Base-by-base conservation (phyloP, 2,888 invertebrate genomes). In the Drosophila longiperda region DNA sequence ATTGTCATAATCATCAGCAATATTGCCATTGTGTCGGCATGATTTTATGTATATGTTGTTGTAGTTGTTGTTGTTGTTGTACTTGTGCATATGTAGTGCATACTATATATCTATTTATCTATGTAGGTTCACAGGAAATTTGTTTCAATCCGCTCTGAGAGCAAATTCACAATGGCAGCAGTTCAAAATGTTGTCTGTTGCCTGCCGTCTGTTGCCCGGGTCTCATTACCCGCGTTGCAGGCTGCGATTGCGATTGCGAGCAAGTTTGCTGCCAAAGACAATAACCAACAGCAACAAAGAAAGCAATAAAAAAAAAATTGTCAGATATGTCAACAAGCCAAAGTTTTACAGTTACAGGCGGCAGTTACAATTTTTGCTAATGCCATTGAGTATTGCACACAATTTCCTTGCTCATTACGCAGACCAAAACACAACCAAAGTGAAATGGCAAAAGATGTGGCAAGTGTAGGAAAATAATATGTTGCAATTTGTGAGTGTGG, bases 1-100 rank as follows among this genome's bases (percentile, higher is more conserved):
- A 87, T 85, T 85, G 89, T 89, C 89, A 89, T 89, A 85, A 89
- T 89, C 89, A 89, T 85, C 80, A 80, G 69, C 86, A 84, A 76
- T 75, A 76, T 83, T 77, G 80, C 73, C 70, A 73, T 85, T 89
- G 85, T 75, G 69, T 34, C 54, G 36, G 36, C 53, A 20, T 65
- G 45, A 57, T 61, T 54, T 40, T 71, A 61, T 64, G 58, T 26
- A 38, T 49, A 49, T 53, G 20, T 36, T 38, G 33, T 29, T 40
- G 50, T 50, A 11, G 32, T 77, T 81, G 83, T 70, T 71, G 68
- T 36, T 63, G 36, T 59, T 34, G 65, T 45, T 66, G 78, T 74
- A 69, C 70, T 63, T 52, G 60, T 72, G 15, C 48, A 48, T 36
- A 33, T 29, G 36, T 23, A 58, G 23, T 38, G 32, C 20, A 58